These are phyloP conservation scores for Sebastes fasciatus DNA, from an alignment of 2,113 vertebrate species.

Conservation along the genomic window DNA sequence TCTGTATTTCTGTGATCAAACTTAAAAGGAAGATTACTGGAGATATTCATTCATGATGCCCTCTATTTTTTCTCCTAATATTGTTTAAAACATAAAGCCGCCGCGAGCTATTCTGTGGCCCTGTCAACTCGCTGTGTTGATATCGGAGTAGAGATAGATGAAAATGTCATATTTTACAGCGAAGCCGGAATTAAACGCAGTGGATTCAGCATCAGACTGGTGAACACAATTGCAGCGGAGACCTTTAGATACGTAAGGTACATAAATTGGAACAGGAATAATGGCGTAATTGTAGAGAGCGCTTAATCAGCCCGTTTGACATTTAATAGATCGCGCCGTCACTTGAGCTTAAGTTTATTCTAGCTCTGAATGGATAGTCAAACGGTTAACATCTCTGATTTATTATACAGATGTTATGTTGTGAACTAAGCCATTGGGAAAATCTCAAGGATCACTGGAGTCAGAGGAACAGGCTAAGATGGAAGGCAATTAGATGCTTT, in stretches of 20 bases:
- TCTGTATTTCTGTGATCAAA: constrained; percentile 48
- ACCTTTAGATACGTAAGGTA: constrained; percentile 47
- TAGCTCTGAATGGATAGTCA: constrained; percentile 65
- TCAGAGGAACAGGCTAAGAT: constrained; percentile 64
- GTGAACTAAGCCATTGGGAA: constrained; percentile 51
- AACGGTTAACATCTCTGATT: constrained; percentile 67
- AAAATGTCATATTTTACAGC: constrained; percentile 53
- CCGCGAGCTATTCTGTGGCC: constrained; percentile 29
- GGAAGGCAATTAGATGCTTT: constrained; percentile 77
- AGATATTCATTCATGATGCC: constrained; percentile 34
- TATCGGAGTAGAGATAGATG: constrained; percentile 53
- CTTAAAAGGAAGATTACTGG: constrained; percentile 44
- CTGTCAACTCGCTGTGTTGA: constrained; percentile 36
- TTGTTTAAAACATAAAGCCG: constrained; percentile 29
- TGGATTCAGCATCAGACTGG: constrained; percentile 46
- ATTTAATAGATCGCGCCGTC: constrained; percentile 67
- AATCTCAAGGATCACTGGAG: constrained; percentile 66
- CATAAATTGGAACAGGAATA: constrained; percentile 50
- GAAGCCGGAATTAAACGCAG: constrained; percentile 41
- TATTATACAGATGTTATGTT: constrained; percentile 63
- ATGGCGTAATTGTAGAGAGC: constrained; percentile 42
- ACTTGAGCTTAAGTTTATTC: constrained; percentile 65
- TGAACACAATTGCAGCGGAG: constrained; percentile 37
- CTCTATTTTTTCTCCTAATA: constrained; percentile 43
- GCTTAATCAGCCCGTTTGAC: constrained; percentile 67